phyloP scores from a whole-genome alignment of 2,888 invertebrate species.

The Diloba caeruleocephala region DNA sequence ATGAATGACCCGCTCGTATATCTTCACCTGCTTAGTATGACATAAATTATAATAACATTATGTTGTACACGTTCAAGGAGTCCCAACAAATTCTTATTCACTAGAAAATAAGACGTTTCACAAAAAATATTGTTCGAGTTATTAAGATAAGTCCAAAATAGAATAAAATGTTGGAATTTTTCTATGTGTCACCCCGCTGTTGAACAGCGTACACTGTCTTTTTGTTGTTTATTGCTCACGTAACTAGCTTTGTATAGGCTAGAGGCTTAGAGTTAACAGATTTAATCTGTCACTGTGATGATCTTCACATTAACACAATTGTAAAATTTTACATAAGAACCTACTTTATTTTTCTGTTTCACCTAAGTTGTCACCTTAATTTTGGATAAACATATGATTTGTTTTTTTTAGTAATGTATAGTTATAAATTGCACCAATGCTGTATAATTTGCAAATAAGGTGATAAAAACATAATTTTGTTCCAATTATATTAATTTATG shows the following conservation, averaged over 20 bases:
- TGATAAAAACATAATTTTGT: conserved; percentile 12
- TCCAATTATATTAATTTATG: conserved; percentile 5
- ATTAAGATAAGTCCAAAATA: conserved; percentile 77
- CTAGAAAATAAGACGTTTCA: conserved; percentile 84
- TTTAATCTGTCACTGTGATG: conserved; percentile 10
- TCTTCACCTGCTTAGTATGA: conserved; percentile 89
- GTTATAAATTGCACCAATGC: not conserved
- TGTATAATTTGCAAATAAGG: conserved; percentile 13
- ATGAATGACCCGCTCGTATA: conserved; percentile 87
- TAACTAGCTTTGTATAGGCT: conserved; percentile 63
- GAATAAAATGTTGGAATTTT: conserved; percentile 74
- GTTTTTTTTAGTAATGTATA: not conserved
- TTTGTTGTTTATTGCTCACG: conserved; percentile 66
- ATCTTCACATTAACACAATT: conserved; percentile 3
- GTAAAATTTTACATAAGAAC: not conserved
- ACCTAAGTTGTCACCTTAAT: conserved; percentile 1
- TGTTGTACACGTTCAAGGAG: conserved; percentile 87
- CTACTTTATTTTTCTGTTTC: conserved; percentile 1
- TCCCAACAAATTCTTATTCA: conserved; percentile 88
- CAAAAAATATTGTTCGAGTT: conserved; percentile 79
- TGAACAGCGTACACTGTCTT: conserved; percentile 62
- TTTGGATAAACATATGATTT: conserved; percentile 2
- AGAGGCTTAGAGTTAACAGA: conserved; percentile 26
- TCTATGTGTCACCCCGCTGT: conserved; percentile 70
- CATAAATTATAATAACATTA: conserved; percentile 89